These are phyloP conservation scores for Plodia interpunctella DNA, from an alignment of 1,140 invertebrate species.

Conservation along the genomic window DNA sequence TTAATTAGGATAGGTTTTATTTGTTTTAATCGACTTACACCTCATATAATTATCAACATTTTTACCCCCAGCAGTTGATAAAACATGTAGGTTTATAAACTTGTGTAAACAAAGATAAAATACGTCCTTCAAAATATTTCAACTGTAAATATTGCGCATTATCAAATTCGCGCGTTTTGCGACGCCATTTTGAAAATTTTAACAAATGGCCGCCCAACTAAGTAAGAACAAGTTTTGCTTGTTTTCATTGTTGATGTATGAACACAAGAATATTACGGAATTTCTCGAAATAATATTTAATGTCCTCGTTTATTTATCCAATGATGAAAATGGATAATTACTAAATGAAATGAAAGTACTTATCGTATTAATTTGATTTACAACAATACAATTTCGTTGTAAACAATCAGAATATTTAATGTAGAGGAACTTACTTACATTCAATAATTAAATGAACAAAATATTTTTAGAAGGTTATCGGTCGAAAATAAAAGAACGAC, in stretches of 20 bases:
- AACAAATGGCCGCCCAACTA: neutral
- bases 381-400: no score
- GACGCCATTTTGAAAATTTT: constrained; percentile 3
- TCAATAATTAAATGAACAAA: no score
- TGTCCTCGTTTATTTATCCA: neutral
- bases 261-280: neutral
- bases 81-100: neutral
- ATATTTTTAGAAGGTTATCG: neutral
- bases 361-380: no score
- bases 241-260: neutral
- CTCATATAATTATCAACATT: neutral
- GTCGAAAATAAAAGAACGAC: neutral
- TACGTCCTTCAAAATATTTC: neutral
- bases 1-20: no score
- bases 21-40: neutral
- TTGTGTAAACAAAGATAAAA: neutral
- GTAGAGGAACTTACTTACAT: no score
- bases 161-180: neutral
- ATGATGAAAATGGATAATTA: no score
- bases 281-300: neutral
- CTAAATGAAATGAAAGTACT: no score
- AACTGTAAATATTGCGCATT: neutral
- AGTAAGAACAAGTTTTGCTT: neutral
- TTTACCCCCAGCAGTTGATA: neutral
- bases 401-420: no score